phyloP scores from a whole-genome alignment of 2,888 invertebrate species.

The Germaria angustata region DNA sequence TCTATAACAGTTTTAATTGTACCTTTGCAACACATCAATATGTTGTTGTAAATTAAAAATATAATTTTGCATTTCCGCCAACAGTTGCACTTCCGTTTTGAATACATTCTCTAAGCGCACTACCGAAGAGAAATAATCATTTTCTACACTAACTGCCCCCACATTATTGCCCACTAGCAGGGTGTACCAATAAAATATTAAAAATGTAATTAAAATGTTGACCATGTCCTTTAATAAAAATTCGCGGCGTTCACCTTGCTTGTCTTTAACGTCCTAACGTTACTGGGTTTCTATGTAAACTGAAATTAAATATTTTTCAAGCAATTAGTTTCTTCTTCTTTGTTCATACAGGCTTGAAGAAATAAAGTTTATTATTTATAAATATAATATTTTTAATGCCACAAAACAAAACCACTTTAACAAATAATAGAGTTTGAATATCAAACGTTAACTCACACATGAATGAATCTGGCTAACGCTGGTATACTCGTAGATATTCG shows the following conservation, averaged over 20 bases:
- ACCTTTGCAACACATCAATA: constrained; percentile 73
- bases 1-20: background rate
- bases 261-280: constrained; percentile 31
- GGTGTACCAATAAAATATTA: background rate
- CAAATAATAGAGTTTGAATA: background rate
- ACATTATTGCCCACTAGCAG: background rate
- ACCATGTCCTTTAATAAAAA: constrained; percentile 38
- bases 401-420: background rate
- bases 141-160: constrained; percentile 42
- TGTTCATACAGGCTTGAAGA: constrained; percentile 34
- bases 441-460: constrained; percentile 38
- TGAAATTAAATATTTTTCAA: constrained; percentile 23
- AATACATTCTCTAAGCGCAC: constrained; percentile 74
- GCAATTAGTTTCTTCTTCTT: constrained; percentile 28
- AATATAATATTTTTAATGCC: constrained; percentile 29
- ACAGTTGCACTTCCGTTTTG: constrained; percentile 72
- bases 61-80: constrained; percentile 75
- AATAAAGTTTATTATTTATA: constrained; percentile 27
- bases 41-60: constrained; percentile 72
- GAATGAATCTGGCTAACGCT: constrained; percentile 3
- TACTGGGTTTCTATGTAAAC: constrained; percentile 49
- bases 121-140: constrained; percentile 75
- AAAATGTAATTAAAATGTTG: background rate
- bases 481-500: background rate
- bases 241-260: background rate